phyloP scores from a whole-genome alignment of 2,797 vertebrate species.

The Ataeniobius toweri region DNA sequence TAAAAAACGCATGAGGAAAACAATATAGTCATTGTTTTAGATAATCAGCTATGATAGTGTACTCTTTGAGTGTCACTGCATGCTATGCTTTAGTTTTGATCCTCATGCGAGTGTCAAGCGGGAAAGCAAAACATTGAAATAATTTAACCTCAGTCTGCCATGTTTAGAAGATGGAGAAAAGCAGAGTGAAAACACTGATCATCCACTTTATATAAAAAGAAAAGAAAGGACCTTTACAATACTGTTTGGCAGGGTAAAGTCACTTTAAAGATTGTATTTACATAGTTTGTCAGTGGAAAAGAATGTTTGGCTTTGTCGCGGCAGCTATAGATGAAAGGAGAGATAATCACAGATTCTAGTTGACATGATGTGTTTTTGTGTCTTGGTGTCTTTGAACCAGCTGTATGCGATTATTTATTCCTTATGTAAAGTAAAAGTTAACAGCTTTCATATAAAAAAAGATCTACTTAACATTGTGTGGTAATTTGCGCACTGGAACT shows the following conservation, averaged over 20 bases:
- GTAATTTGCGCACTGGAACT: constrained; percentile 24
- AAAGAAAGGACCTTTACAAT: constrained; percentile 68
- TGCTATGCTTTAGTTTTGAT: constrained; percentile 70
- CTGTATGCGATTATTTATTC: constrained; percentile 77
- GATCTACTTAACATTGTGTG: constrained; percentile 32
- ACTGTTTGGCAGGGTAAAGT: constrained; percentile 73
- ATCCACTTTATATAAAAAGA: constrained; percentile 72
- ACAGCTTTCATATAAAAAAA: constrained; percentile 68
- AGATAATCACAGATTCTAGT: constrained; percentile 73
- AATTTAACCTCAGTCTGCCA: constrained; percentile 76
- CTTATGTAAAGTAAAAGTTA: constrained; percentile 74
- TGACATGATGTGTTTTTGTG: constrained; percentile 74
- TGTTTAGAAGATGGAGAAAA: constrained; percentile 70
- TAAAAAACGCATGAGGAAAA: constrained; percentile 60
- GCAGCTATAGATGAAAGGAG: constrained; percentile 68
- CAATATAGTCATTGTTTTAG: constrained; percentile 69
- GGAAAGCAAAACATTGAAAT: constrained; percentile 73
- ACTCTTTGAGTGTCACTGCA: constrained; percentile 67
- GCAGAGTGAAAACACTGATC: constrained; percentile 70
- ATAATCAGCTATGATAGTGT: constrained; percentile 63
- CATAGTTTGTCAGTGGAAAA: constrained; percentile 72
- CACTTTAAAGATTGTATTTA: constrained; percentile 78
- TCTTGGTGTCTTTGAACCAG: constrained; percentile 71
- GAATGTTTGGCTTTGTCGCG: constrained; percentile 75
- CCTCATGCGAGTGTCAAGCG: constrained; percentile 68